phyloP scores from a whole-genome alignment of 2,113 vertebrate genomes.

The Geococcyx californianus region DNA sequence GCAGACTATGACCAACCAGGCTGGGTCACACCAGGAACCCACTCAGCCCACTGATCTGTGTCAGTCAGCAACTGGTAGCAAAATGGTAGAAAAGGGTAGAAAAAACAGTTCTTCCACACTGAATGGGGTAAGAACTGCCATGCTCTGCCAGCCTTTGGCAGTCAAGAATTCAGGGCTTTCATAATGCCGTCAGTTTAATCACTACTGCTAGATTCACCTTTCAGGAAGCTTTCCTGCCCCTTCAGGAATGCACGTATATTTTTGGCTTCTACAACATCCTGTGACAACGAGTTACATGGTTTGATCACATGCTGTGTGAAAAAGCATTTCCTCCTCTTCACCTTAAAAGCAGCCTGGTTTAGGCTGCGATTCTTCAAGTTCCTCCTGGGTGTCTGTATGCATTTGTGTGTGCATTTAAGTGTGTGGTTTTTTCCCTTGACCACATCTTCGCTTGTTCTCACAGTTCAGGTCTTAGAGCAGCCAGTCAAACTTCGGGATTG shows the following conservation, averaged over 20 bases:
- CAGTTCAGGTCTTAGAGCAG: not conserved
- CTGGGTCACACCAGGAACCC: not conserved
- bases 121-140: not conserved
- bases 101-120: not conserved
- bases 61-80: not conserved
- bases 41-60: not conserved
- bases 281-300: not conserved
- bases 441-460: not conserved
- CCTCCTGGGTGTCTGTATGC: not conserved
- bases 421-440: not conserved
- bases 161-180: not conserved
- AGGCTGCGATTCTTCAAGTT: not conserved
- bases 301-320: not conserved
- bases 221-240: not conserved
- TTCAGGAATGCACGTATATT: not conserved
- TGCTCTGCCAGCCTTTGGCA: not conserved
- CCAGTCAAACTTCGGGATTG: not conserved
- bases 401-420: not conserved
- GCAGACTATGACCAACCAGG: not conserved
- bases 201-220: not conserved
- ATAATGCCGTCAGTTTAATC: not conserved
- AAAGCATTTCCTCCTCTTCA: conserved; percentile 1
- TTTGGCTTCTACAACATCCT: not conserved
- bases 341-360: not conserved
- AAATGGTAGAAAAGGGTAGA: not conserved